Percentiles rank a stretch among this genome's conserved stretches.
Conservation (phyloP, 2,888 invertebrate species). For the Calliphora vomitoria region DNA sequence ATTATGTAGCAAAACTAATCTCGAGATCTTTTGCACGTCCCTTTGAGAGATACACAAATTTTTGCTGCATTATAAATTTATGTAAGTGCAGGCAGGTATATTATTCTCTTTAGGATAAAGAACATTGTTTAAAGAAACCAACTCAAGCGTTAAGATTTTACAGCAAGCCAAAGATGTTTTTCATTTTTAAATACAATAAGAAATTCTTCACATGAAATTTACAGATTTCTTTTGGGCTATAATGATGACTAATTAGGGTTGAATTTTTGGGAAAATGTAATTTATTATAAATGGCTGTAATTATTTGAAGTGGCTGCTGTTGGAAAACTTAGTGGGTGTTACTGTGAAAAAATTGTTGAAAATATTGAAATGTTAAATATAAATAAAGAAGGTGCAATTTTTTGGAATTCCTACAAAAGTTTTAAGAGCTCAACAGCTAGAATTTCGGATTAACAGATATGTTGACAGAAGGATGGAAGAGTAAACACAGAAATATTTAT, state of each 20-base stretch:
- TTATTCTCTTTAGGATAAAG: neutral
- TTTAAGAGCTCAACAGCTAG: no score
- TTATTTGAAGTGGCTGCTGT: neutral
- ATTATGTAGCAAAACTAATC: slow-evolving; percentile 7
- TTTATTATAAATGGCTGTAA: neutral
- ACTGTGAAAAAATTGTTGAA: no score
- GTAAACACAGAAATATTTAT: no score
- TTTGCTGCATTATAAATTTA: neutral
- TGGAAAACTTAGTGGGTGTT: neutral
- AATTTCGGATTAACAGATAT: no score
- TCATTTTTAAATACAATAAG: neutral
- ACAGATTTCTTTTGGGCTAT: neutral
- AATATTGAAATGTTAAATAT: no score
- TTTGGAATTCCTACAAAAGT: no score
- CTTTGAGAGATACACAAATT: neutral
- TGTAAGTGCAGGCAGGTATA: neutral
- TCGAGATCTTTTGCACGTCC: neutral
- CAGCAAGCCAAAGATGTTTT: neutral
- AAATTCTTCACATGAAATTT: neutral
- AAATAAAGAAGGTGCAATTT: no score
- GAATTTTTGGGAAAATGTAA: neutral
- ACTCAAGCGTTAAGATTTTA: neutral
- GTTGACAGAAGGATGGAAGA: no score
- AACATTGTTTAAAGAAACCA: neutral
- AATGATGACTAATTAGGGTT: neutral